Evolutionary conservation across 2,797 vertebrate species (phyloP), one percentile per base, ranked within the genome.

Genomic region (Pelobates cultripes): DNA sequence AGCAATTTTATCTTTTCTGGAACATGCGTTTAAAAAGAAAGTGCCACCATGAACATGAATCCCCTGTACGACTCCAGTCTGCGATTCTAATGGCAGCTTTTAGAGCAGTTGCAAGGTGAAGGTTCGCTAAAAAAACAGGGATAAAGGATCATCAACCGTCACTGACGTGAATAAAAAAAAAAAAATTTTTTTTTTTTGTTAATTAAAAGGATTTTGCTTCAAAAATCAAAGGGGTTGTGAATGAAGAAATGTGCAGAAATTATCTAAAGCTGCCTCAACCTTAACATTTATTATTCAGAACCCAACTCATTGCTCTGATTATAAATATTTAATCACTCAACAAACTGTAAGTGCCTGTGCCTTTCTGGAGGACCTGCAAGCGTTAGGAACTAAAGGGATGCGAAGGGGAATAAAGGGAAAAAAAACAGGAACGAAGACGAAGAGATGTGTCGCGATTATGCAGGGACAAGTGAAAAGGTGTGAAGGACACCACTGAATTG

Each of bases 291-390:
- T 96, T 94, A 96, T 97, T 96, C 94, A 97, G 89, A 90, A 90
- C 90, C 91, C 92, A 90, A 90, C 91, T 95, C 94, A 94, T 95
- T 93, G 90, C 92, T 94, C 93, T 94, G 93, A 94, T 94, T 93
- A 95, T 96, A 95, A 97, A 97, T 96, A 96, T 97, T 96, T 97
- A 94, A 96, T 95, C 92, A 90, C 89, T 91, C 90, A 88, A 95
- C 95, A 96, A 64, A 96, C 93, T 94, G 92, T 92, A 94, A 94
- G 93, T 91, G 92, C 92, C 93, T 92, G 90, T 92, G 91, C 93
- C 94, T 95, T 94, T 88, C 92, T 93, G 89, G 87, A 94, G 94
- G 93, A 94, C 92, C 89, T 90, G 91, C 82, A 89, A 93, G 90
- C 88, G 91, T 85, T 91, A 91, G 89, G 88, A 88, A 87, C 88